Percentiles rank a stretch among this genome's conserved stretches.
These are phyloP conservation scores for Noctua comes DNA, from an alignment of 2,888 invertebrate genomes.

Conservation along the genomic window DNA sequence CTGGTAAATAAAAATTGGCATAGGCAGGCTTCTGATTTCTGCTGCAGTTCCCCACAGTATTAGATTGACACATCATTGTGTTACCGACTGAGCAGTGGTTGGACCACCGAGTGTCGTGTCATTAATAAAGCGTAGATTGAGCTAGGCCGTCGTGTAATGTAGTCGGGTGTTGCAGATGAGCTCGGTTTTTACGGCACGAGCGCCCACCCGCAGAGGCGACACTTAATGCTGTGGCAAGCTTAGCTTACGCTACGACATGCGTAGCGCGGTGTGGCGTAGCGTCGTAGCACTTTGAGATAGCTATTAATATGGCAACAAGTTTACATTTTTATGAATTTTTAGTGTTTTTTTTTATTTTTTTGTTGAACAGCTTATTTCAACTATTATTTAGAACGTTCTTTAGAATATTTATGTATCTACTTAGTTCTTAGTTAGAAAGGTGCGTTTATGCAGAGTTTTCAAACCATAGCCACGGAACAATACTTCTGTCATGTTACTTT, in stretches of 20 bases:
- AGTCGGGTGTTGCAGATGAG: conserved; percentile 85
- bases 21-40: background rate
- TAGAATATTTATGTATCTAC: background rate
- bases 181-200: conserved; percentile 89
- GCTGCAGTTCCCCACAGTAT: conserved; percentile 12
- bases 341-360: background rate
- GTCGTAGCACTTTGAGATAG: conserved; percentile 1
- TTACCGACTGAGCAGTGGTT: conserved; percentile 61
- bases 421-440: background rate
- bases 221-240: conserved; percentile 72
- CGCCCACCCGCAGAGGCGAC: conserved; percentile 88
- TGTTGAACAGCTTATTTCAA: background rate
- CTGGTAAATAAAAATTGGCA: background rate
- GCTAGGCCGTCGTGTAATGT: conserved; percentile 85
- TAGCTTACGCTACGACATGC: conserved; percentile 59
- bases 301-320: background rate
- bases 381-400: background rate
- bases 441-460: background rate
- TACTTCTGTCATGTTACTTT: background rate
- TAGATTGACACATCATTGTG: conserved; percentile 71
- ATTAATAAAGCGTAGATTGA: conserved; percentile 87
- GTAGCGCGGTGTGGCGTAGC: conserved; percentile 33
- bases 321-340: background rate
- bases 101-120: conserved; percentile 81
- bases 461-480: background rate